Evolutionary conservation across 2,113 vertebrate genomes (phyloP), one percentile per base, ranked within the genome.

Genomic region (Phrynosoma platyrhinos): DNA sequence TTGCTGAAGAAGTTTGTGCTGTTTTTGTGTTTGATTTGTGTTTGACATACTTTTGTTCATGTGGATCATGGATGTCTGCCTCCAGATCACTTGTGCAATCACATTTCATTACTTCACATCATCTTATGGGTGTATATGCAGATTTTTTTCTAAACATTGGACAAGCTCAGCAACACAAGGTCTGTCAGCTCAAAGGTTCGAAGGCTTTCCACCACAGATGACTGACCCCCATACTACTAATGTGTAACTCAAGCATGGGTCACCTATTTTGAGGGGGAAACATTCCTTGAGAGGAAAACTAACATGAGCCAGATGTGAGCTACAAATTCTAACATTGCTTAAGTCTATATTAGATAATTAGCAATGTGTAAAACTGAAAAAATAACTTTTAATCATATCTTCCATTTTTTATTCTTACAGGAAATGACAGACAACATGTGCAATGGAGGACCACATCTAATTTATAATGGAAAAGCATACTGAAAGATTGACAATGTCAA

Each of bases 401-500:
- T 82, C n/a, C 84, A 42, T 66, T 92, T 95, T 93, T 91, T 95
- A 74, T 95, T 95, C 94, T 96, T 95, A 89, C 97, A 99, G 98
- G 99, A 99, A 96, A 95, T 98, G 90, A 97, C 98, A 94, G 99
- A 99, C 96, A 98, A 97, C 95, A 96, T 98, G 93, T 98, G 98
- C 91, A 99, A 98, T 62, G 98, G 98, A 93, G 98, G 98, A 85
- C 97, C 98, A 90, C 98, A 98, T 92, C 97, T 98, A 93, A 97
- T 98, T 90, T 98, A 98, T 96, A 99, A 98, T 68, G 98, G 98
- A 95, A 97, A 96, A 94, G 91, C 97, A 81, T 97, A 96, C 90
- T 94, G 89, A 93, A 89, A 93, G 42, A 93, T 94, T 94, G 92
- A n/a, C 90, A 90, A 89, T 91, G 80, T 27, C 91, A 90, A 85